Evolutionary conservation across 2,888 invertebrate species (phyloP), one percentile per base, ranked within the genome.

Genomic region (Leptinotarsa tumamoca): DNA sequence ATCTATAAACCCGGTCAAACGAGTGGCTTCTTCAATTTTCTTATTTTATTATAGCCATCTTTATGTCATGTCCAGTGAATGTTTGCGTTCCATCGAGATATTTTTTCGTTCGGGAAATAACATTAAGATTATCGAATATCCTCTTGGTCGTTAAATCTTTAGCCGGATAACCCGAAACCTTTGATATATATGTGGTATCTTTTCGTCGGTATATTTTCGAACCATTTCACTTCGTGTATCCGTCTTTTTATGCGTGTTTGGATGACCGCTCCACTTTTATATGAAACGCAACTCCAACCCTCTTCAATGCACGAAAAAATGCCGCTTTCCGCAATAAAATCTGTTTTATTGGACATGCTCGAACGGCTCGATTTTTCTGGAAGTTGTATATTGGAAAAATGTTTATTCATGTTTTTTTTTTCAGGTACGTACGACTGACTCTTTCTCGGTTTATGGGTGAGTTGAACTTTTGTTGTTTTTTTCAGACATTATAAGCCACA

Each of bases 301-400:
- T 73, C 68, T 70, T 15, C 50, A 58, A 49, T 49, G 70, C 70
- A 49, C 63, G 69, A 43, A 70, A 70, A 70, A 58, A 70, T 51
- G 71, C 71, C 71, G 51, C 66, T 70, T 67, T 72, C 74, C 74
- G 71, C 72, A 75, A 77, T 79, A 79, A 79, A 77, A 77, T 72
- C 75, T 71, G 73, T 71, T 79, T 77, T 79, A 79, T 79, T 74
- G 71, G 67, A 66, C 71, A 71, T 76, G 75, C 75, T 74, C 66
- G 70, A 75, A 67, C 66, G 74, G 23, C 69, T 58, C 23, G 51
- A 14, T 50, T 76, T 77, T 71, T 66, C 69, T 61, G 66, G 54
- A 66, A 73, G 54, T 70, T 75, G 51, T 71, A 61, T 71, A 67
- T 72, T 56, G 63, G 70, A 67, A 72, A 69, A 70, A 74, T 73